A percentile compares a stretch with the other conserved stretches of the same genome.
phyloP scores from a whole-genome alignment of 2,888 invertebrate genomes.

The Plagodis dolabraria region DNA sequence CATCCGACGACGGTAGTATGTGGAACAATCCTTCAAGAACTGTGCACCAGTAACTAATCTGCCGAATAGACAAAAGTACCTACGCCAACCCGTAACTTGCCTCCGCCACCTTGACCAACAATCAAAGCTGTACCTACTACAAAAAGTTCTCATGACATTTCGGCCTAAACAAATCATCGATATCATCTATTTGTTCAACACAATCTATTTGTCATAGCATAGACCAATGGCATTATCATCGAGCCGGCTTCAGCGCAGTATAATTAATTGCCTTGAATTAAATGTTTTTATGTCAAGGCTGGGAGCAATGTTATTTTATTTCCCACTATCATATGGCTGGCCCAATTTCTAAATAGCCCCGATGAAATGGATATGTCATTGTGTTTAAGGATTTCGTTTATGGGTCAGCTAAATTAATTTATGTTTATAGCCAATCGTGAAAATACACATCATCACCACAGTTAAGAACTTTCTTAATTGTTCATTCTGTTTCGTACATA shows the following conservation, averaged over 20 bases:
- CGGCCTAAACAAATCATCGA: slow-evolving; percentile 26
- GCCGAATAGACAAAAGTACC: too few relatives aligned
- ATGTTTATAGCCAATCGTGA: slow-evolving; percentile 10
- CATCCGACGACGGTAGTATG: too few relatives aligned
- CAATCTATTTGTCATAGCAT: slow-evolving; percentile 62
- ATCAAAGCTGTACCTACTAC: slow-evolving; percentile 3
- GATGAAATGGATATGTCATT: slow-evolving; percentile 28
- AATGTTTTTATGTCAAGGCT: slow-evolving; percentile 82
- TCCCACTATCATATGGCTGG: slow-evolving; percentile 56
- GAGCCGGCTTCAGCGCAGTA: slow-evolving; percentile 56
- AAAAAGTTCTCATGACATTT: slow-evolving; percentile 24
- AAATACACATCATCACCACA: background rate
- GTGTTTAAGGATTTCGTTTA: slow-evolving; percentile 29
- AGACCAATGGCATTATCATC: slow-evolving; percentile 61
- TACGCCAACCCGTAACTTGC: background rate
- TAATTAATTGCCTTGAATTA: slow-evolving; percentile 76
- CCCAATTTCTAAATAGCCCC: slow-evolving; percentile 57
- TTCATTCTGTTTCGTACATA: background rate
- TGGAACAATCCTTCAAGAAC: too few relatives aligned
- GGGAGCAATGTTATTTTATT: slow-evolving; percentile 57
- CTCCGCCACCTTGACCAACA: slow-evolving; percentile 7
- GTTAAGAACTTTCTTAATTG: background rate
- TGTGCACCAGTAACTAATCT: too few relatives aligned
- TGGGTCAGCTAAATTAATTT: slow-evolving; percentile 15
- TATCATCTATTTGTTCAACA: slow-evolving; percentile 32